Evolutionary conservation across 2,113 vertebrate genomes (phyloP).

Genomic region (Antennarius striatus): DNA sequence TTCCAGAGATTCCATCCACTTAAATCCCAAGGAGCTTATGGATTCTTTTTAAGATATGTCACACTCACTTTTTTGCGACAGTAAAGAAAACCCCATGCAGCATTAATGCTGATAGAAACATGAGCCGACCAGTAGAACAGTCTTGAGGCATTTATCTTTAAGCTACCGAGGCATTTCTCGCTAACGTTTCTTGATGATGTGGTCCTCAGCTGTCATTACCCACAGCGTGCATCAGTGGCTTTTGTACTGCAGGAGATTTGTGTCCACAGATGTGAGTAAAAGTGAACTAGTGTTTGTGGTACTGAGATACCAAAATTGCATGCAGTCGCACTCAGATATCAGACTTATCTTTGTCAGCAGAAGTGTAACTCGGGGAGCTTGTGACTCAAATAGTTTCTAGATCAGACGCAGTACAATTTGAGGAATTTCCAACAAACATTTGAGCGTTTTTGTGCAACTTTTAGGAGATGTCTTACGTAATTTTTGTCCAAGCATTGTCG

Average conservation of each 20-base stretch:
- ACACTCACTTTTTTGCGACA: slow-evolving; percentile 3
- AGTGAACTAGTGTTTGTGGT: not conserved
- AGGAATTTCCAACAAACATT: not conserved
- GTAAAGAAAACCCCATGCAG: not conserved
- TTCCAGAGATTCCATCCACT: slow-evolving; percentile 3
- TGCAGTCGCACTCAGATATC: slow-evolving; percentile 10
- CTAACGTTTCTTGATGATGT: slow-evolving; percentile 21
- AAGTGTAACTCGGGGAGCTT: slow-evolving; percentile 7
- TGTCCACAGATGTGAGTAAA: slow-evolving; percentile 18
- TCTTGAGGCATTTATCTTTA: slow-evolving; percentile 21
- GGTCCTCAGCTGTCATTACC: slow-evolving; percentile 39
- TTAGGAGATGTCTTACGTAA: too few relatives aligned
- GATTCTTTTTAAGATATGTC: slow-evolving; percentile 26
- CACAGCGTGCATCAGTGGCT: slow-evolving; percentile 24
- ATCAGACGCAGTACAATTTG: not conserved
- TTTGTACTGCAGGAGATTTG: slow-evolving; percentile 18
- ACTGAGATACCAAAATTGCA: slow-evolving; percentile 15
- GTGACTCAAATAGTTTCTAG: not conserved
- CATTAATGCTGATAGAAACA: not conserved
- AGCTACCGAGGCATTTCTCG: not conserved
- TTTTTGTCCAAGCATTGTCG: too few relatives aligned
- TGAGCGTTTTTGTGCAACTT: too few relatives aligned
- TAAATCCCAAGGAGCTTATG: slow-evolving; percentile 23
- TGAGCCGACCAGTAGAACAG: not conserved
- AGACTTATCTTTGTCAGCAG: slow-evolving; percentile 26